Evolutionary conservation across 2,888 invertebrate genomes (phyloP), one percentile per base, ranked within the genome.

Genomic region (Andrena marginata): DNA sequence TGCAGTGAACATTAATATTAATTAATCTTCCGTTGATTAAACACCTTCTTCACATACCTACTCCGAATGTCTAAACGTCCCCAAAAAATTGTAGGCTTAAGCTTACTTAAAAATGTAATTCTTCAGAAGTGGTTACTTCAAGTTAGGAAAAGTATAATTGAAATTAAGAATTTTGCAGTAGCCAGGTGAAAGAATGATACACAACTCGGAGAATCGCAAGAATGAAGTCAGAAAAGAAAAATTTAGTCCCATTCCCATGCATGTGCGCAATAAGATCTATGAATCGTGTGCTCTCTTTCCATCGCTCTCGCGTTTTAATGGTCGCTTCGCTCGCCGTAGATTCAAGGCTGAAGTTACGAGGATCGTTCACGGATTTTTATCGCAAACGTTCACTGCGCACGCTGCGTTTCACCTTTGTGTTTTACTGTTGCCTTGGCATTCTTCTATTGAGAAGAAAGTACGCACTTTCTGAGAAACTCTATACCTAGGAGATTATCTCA

Each of bases 321-420:
- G 80, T 48, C 49, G 54, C 42, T 59, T 65, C 54, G 59, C 51
- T 71, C 62, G 29, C 62, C 35, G 69, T 72, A 65, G 80, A 80
- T 76, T 74, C 68, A 60, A 75, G 75, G 49, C 67, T 69, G 73
- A 70, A 88, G 76, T 89, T 90, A 86, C 85, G 86, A 89, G 85
- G 75, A 75, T 83, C 85, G 84, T 88, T 88, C 83, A 26, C 56
- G 59, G 51, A 74, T 82, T 87, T 84, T 84, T 86, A n/a, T 63
- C 5, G 23, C 62, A 31, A 68, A 29, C 33, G 68, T 72, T 64
- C 29, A 29, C 64, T 65, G 42, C 49, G 20, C 54, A 35, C 64
- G 49, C 63, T 49, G 62, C 62, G 67, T 71, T 69, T 59, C 76
- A 42, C 67, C 56, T 70, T 10, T 23, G 51, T 70, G 31, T 64